These are phyloP conservation scores for Dichetophora obliterata DNA, from an alignment of 2,888 invertebrate genomes.

Conservation along the genomic window DNA sequence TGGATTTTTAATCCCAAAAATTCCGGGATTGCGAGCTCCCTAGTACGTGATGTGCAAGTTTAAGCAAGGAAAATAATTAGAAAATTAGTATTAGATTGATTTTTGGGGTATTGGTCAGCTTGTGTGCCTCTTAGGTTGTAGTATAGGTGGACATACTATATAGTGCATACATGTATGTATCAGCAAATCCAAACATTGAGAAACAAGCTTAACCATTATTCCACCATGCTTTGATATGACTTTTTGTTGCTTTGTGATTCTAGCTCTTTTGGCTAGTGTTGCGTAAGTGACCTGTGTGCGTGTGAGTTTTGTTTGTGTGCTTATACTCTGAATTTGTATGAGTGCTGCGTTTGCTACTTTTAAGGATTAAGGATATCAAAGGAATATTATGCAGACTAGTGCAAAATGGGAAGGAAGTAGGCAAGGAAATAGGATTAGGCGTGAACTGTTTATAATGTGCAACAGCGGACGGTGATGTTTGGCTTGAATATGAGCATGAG, in stretches of 20 bases:
- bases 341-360: slow-evolving; percentile 11
- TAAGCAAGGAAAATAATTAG: slow-evolving; percentile 14
- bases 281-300: neutral
- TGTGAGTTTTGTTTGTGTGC: neutral
- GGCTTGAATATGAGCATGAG: too few species aligned
- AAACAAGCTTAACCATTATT: slow-evolving; percentile 15
- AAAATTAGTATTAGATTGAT: slow-evolving; percentile 39
- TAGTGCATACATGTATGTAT: neutral
- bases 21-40: too few species aligned
- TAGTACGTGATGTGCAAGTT: slow-evolving; percentile 36
- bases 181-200: slow-evolving; percentile 21
- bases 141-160: too few species aligned
- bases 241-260: slow-evolving; percentile 5
- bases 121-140: neutral
- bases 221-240: too few species aligned
- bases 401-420: slow-evolving; percentile 20
- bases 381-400: slow-evolving; percentile 19
- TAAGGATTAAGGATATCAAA: slow-evolving; percentile 28
- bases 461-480: neutral
- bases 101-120: slow-evolving; percentile 26
- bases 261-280: neutral
- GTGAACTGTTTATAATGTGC: slow-evolving; percentile 10
- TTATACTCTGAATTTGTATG: neutral
- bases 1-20: too few species aligned
- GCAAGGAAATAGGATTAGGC: slow-evolving; percentile 34